Base-by-base conservation (phyloP, 2,888 invertebrate species). In the Tromatobia lineatoria region DNA sequence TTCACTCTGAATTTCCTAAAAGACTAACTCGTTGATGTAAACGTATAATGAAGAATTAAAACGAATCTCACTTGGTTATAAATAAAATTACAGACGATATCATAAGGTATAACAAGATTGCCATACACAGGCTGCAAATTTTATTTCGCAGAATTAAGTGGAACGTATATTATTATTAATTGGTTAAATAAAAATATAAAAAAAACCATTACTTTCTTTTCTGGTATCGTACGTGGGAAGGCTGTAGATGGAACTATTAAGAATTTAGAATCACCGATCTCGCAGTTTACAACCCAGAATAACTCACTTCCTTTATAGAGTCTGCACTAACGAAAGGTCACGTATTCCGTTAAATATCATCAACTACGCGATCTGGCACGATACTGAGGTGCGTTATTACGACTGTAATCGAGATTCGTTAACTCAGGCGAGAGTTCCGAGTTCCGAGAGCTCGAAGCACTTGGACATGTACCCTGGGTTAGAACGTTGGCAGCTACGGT, bases 351-450 rank as follows among this genome's bases (percentile, higher is more conserved):
- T 73, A 59, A 73, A 73, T 45, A 73, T 73, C 57, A 42, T 42
- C 57, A 57, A 73, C 59, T 42, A 71, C 71, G 42, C 73, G 73
- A 71, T 71, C 38, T 57, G 52, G 18, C 71, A 57, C 73, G 45
- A 42, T 73, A 73, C n/a, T n/a, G 42, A 23, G 70, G 59, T 18
- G 57, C 42, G 42, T 73, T 73, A 73, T 73, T 73, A 69, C 69
- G 59, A 42, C 57, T 57, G 57, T 73, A 73, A 73, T 73, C 42
- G 73, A 18, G 45, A 73, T 73, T 59, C 73, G 73, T 73, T 59
- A 73, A 50, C n/a, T 73, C 73, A 45, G 38, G 42, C 45, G 57
- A 73, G 57, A 73, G 15, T 73, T 71, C 23, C 23, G 70, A 54
- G 70, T 54, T 71, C 57, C 54, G 61, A 34, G 66, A 64, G 45